Percentiles rank a stretch among this genome's conserved stretches.
Conservation (phyloP, 2,797 vertebrate species). For the Pipistrellus pygmaeus region DNA sequence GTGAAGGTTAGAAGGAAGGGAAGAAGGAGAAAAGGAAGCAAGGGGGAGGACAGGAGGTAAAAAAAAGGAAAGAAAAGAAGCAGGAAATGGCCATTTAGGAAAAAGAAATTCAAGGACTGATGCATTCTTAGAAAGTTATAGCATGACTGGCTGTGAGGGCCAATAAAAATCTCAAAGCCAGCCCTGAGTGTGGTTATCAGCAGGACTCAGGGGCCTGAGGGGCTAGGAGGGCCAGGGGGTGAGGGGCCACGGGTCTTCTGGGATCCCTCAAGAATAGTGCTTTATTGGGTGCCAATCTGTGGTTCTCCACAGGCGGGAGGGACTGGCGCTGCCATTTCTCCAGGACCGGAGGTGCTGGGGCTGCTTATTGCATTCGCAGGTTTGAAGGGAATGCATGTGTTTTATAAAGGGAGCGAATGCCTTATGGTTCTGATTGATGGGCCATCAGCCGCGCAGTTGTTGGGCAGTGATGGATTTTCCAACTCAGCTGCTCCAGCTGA, state of each 20-base stretch:
- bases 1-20: neutral
- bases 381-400: constrained; percentile 82
- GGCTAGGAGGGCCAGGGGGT: neutral
- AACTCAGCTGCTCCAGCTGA: constrained; percentile 91
- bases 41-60: neutral
- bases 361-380: constrained; percentile 87
- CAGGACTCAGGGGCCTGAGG: constrained; percentile 53
- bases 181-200: constrained; percentile 67
- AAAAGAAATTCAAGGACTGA: constrained; percentile 63
- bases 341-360: constrained; percentile 67
- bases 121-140: constrained; percentile 78
- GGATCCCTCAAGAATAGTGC: neutral
- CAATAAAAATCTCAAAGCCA: constrained; percentile 78
- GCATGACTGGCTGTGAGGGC: constrained; percentile 72
- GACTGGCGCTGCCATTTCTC: constrained; percentile 79
- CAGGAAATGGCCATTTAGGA: constrained; percentile 74
- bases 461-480: constrained; percentile 91
- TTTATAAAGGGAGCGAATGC: constrained; percentile 85
- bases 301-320: neutral
- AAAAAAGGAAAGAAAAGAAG: neutral
- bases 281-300: neutral
- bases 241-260: neutral
- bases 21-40: neutral
- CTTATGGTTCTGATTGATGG: constrained; percentile 89
- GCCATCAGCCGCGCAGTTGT: constrained; percentile 89